Evolutionary conservation across 1,140 invertebrate genomes (phyloP).

Genomic region (Saccostrea glomerata): DNA sequence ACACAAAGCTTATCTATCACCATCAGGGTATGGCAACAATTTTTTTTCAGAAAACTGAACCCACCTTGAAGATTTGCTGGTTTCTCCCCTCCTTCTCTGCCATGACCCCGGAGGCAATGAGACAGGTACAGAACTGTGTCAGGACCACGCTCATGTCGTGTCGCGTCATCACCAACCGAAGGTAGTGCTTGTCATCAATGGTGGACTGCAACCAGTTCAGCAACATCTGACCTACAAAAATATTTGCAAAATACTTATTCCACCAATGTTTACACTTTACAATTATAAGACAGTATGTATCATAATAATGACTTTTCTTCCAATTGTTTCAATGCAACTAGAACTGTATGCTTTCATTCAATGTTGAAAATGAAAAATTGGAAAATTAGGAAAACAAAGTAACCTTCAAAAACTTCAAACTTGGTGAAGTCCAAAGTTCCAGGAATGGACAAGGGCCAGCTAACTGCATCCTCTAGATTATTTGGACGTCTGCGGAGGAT

Average conservation of each 20-base stretch:
- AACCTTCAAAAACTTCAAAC: constrained; percentile 73
- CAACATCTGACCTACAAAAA: constrained; percentile 89
- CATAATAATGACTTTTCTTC: too few species aligned
- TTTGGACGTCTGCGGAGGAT: background rate
- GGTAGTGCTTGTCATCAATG: constrained; percentile 84
- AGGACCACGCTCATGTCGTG: constrained; percentile 88
- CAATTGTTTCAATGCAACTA: too few species aligned
- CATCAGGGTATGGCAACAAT: background rate
- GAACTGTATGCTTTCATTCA: background rate
- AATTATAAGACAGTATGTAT: too few species aligned
- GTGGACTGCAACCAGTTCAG: constrained; percentile 92
- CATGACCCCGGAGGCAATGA: constrained; percentile 92
- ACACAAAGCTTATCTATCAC: too few species aligned
- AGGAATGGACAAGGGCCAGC: constrained; percentile 64
- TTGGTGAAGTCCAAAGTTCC: constrained; percentile 64
- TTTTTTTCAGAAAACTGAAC: constrained; percentile 10
- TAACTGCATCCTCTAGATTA: constrained; percentile 67
- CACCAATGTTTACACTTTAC: background rate
- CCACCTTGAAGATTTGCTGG: constrained; percentile 82
- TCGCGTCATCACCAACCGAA: constrained; percentile 83
- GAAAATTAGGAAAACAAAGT: constrained; percentile 6
- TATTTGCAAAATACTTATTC: background rate
- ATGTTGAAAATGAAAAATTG: background rate
- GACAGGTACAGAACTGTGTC: constrained; percentile 90
- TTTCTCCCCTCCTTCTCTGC: constrained; percentile 87